Evolutionary conservation across 2,113 vertebrate species (phyloP).

Genomic region (Nesoenas mayeri): DNA sequence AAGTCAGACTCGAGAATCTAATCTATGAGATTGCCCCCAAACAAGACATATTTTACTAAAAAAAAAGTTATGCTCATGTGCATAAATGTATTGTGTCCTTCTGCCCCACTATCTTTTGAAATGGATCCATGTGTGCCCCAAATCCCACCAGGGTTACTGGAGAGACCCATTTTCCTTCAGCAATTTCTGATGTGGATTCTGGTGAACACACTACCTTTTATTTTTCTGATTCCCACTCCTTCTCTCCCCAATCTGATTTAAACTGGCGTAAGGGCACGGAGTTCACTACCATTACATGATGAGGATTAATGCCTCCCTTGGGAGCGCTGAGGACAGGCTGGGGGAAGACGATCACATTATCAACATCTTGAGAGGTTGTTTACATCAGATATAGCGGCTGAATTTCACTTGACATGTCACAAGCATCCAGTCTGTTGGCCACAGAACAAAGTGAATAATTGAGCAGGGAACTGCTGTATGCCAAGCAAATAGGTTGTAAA

Average conservation of each 20-base stretch:
- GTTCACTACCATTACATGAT: background rate
- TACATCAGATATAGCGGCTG: background rate
- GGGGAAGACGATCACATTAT: background rate
- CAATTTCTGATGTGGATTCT: background rate
- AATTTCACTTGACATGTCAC: background rate
- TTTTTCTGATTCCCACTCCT: background rate
- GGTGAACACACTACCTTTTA: background rate
- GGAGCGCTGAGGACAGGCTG: background rate
- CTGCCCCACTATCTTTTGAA: background rate
- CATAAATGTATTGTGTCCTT: background rate
- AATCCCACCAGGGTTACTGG: background rate
- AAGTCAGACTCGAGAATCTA: background rate
- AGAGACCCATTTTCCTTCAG: background rate
- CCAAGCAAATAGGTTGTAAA: constrained; percentile 38
- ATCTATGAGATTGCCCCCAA: background rate
- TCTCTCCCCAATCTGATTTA: background rate
- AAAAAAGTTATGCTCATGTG: background rate
- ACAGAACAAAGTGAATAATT: constrained; percentile 4
- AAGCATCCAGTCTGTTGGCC: background rate
- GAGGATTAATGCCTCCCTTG: background rate
- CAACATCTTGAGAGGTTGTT: background rate
- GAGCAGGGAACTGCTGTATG: constrained; percentile 1
- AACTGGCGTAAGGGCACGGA: background rate
- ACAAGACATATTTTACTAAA: background rate
- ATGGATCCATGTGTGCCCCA: background rate